Conservation (phyloP, 2,113 vertebrate species). For the Calidris pygmaea region DNA sequence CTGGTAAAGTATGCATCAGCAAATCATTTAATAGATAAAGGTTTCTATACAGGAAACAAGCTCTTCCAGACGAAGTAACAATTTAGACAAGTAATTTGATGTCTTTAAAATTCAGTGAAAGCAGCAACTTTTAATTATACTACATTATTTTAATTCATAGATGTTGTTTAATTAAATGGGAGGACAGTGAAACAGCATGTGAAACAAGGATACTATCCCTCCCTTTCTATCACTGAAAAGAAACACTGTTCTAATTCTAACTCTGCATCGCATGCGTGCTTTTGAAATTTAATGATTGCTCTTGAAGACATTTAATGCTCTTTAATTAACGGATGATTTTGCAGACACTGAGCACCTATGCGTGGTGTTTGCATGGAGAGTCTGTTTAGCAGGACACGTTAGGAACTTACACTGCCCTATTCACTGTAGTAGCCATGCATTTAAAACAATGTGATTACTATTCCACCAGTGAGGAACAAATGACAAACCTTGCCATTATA, state of each 20-base stretch:
- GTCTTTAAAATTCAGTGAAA: constrained; percentile 34
- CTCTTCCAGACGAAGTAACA: background rate
- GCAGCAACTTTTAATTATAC: constrained; percentile 20
- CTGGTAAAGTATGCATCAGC: background rate
- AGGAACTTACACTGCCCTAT: background rate
- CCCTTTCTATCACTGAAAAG: background rate
- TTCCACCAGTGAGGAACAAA: background rate
- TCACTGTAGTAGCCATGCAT: background rate
- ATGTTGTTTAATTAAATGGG: background rate
- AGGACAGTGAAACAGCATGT: background rate
- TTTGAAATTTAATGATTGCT: background rate
- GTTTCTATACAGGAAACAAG: background rate
- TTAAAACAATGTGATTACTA: background rate
- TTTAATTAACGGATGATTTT: background rate
- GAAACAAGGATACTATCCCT: background rate
- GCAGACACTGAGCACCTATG: background rate
- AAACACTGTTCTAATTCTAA: background rate
- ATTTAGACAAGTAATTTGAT: constrained; percentile 4
- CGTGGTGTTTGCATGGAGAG: background rate
- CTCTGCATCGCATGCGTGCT: background rate
- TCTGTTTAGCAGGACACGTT: background rate
- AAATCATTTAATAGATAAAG: constrained; percentile 5
- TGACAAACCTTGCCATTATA: background rate
- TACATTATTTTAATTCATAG: background rate
- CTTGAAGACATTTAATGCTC: background rate